phyloP scores from a whole-genome alignment of 1,140 invertebrate genomes.

The Leptinotarsa texana region DNA sequence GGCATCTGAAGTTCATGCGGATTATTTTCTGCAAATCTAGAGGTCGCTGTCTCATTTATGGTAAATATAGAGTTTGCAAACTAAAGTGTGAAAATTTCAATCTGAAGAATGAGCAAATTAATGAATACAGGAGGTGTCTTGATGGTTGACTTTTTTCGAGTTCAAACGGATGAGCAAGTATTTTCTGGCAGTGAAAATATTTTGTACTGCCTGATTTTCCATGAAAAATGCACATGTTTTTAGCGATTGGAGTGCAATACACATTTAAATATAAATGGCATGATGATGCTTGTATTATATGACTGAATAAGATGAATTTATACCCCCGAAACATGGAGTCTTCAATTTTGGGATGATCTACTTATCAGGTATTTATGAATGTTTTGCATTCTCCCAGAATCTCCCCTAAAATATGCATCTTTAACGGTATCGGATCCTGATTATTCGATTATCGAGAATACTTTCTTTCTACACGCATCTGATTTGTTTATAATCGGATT shows the following conservation, averaged over 20 bases:
- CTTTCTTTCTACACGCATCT: too few relatives aligned
- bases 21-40: not conserved
- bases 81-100: not conserved
- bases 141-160: not conserved
- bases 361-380: constrained; percentile 4
- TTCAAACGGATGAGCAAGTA: not conserved
- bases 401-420: too few relatives aligned
- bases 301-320: not conserved
- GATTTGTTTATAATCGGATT: too few relatives aligned
- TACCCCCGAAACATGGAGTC: not conserved
- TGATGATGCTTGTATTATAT: not conserved
- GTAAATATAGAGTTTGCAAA: not conserved
- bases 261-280: not conserved
- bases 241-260: constrained; percentile 13
- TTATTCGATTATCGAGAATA: too few relatives aligned
- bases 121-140: not conserved
- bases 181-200: not conserved
- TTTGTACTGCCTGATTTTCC: not conserved
- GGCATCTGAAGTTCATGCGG: not conserved
- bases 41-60: not conserved
- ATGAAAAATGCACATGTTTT: constrained; percentile 10
- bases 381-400: not conserved
- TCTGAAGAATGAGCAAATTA: not conserved
- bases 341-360: not conserved
- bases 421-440: too few relatives aligned